Percentiles rank a stretch among this genome's conserved stretches.
Evolutionary conservation across 2,888 invertebrate genomes (phyloP).

Genomic region (Heliconius ismenius): DNA sequence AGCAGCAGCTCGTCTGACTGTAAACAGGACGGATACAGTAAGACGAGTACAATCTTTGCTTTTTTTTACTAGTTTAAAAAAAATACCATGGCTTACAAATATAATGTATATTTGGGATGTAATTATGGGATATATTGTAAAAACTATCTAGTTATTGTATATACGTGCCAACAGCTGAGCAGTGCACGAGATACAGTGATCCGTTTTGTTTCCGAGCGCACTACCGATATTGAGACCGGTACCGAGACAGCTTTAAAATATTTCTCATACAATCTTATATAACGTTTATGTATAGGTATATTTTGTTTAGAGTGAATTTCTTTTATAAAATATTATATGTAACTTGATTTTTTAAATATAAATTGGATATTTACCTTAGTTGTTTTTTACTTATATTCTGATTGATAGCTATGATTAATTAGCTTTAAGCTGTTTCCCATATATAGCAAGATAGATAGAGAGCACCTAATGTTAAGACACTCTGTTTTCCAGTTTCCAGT

Average conservation of each 20-base stretch:
- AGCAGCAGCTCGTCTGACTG: no score
- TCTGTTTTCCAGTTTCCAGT: background rate
- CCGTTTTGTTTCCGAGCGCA: constrained; percentile 65
- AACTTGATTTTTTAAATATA: background rate
- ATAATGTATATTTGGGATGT: no score
- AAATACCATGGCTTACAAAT: no score
- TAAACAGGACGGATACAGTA: no score
- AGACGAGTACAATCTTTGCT: no score
- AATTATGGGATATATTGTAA: background rate
- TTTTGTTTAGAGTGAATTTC: background rate
- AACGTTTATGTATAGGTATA: background rate
- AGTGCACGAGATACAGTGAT: constrained; percentile 63
- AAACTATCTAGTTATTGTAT: constrained; percentile 52
- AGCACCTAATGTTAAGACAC: background rate
- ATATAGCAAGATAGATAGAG: no score
- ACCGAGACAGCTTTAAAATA: constrained; percentile 48
- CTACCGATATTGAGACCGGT: constrained; percentile 50
- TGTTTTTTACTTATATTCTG: background rate
- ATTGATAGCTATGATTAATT: no score
- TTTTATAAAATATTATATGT: background rate
- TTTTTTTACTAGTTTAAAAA: no score
- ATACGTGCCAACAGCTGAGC: constrained; percentile 46
- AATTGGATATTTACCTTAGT: background rate
- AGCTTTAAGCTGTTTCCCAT: no score
- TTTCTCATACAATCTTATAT: constrained; percentile 37